Evolutionary conservation across 2,797 vertebrate genomes (phyloP).

Genomic region (Acanthurus lineatus): DNA sequence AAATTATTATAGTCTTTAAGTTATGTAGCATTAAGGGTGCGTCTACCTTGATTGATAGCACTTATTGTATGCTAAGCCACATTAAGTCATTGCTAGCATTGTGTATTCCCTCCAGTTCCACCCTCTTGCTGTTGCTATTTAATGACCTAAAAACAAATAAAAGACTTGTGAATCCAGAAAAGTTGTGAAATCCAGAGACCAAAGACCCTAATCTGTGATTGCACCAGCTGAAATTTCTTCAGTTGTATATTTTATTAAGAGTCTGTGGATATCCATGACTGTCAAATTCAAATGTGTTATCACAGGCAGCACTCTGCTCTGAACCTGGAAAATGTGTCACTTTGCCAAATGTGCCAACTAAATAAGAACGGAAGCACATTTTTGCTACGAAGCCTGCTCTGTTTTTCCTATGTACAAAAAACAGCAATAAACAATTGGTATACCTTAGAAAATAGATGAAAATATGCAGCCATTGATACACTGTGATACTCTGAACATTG

Average conservation of each 20-base stretch:
- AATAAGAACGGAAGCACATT: not conserved
- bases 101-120: too few relatives aligned
- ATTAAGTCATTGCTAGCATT: too few relatives aligned
- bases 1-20: too few relatives aligned
- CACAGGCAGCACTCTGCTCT: slow-evolving; percentile 1
- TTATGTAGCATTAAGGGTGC: too few relatives aligned
- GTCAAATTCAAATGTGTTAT: slow-evolving; percentile 20
- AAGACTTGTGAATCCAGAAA: not conserved
- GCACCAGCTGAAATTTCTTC: not conserved
- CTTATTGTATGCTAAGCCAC: too few relatives aligned
- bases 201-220: not conserved
- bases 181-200: not conserved
- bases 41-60: too few relatives aligned
- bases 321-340: not conserved
- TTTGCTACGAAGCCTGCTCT: not conserved
- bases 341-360: slow-evolving; percentile 3
- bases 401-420: not conserved
- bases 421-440: not conserved
- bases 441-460: not conserved
- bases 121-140: not conserved
- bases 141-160: slow-evolving; percentile 1
- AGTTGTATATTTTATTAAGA: not conserved
- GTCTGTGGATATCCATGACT: not conserved
- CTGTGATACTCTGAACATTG: not conserved
- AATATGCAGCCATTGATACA: not conserved